Conservation (phyloP, 2,797 vertebrate genomes). For the Salmo trutta region DNA sequence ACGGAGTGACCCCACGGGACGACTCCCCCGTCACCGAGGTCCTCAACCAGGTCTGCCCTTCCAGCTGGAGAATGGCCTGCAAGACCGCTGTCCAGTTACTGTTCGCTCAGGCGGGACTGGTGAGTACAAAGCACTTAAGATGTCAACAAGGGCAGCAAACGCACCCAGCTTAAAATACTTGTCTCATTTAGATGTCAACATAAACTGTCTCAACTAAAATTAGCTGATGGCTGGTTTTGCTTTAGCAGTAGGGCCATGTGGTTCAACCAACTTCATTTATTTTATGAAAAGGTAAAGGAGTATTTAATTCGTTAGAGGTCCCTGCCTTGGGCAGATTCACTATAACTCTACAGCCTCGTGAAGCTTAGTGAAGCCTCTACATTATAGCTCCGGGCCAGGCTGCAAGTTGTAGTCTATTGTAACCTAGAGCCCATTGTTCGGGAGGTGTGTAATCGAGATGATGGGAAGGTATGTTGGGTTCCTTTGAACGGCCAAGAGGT, state of each 20-base stretch:
- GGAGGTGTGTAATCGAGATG: slow-evolving; percentile 58
- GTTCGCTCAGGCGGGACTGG: slow-evolving; percentile 97
- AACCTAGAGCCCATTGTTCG: slow-evolving; percentile 44
- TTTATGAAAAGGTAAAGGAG: not conserved
- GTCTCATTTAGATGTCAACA: not conserved
- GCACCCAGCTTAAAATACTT: not conserved
- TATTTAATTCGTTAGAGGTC: not conserved
- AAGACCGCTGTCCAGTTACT: slow-evolving; percentile 97
- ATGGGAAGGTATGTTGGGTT: slow-evolving; percentile 39
- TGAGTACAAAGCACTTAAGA: slow-evolving; percentile 70
- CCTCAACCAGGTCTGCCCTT: slow-evolving; percentile 97
- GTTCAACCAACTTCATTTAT: too few relatives aligned
- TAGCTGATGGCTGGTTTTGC: not conserved
- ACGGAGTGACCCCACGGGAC: slow-evolving; percentile 85
- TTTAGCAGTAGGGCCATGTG: not conserved
- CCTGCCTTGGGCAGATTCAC: not conserved
- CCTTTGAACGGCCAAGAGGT: slow-evolving; percentile 47
- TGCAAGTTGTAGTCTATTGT: slow-evolving; percentile 21
- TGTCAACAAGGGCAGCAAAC: too few relatives aligned
- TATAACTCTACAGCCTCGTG: not conserved
- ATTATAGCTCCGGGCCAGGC: not conserved
- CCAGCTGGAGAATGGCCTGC: slow-evolving; percentile 96
- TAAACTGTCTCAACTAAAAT: not conserved
- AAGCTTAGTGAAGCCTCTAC: not conserved
- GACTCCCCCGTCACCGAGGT: slow-evolving; percentile 94